phyloP scores from a whole-genome alignment of 2,888 invertebrate genomes.

The Eristalis intricaria region DNA sequence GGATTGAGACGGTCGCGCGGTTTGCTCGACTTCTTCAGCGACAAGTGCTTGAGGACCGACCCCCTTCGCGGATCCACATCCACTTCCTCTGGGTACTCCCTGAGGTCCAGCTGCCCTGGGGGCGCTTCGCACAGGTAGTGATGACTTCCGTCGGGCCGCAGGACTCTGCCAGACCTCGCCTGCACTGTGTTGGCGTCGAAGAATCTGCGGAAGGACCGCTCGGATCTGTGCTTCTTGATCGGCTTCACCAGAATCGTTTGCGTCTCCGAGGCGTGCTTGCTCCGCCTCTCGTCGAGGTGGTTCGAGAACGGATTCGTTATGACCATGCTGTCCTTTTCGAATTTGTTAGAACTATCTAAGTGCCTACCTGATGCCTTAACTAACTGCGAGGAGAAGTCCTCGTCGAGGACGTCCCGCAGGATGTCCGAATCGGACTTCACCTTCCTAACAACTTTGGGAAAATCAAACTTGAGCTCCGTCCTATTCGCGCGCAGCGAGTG shows the following conservation, averaged over 20 bases:
- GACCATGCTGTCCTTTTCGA: slow-evolving; percentile 77
- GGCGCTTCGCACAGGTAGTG: slow-evolving; percentile 78
- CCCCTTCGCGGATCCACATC: slow-evolving; percentile 37
- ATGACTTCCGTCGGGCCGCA: slow-evolving; percentile 41
- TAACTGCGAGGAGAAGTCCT: slow-evolving; percentile 45
- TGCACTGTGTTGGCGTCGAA: slow-evolving; percentile 50
- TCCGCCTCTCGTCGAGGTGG: slow-evolving; percentile 77
- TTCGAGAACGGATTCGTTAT: slow-evolving; percentile 81
- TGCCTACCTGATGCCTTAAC: slow-evolving; percentile 36
- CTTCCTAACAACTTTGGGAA: slow-evolving; percentile 70
- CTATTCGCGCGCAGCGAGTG: slow-evolving; percentile 75
- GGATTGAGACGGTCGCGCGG: slow-evolving; percentile 49
- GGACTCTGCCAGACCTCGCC: neutral
- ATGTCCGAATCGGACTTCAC: slow-evolving; percentile 78
- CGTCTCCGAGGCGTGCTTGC: slow-evolving; percentile 36
- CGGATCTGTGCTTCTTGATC: slow-evolving; percentile 73
- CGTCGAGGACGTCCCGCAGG: slow-evolving; percentile 38
- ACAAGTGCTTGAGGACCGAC: slow-evolving; percentile 77
- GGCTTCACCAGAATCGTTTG: slow-evolving; percentile 49
- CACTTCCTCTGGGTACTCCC: slow-evolving; percentile 16
- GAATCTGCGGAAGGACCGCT: slow-evolving; percentile 74
- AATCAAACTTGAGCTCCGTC: slow-evolving; percentile 57
- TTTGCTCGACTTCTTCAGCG: slow-evolving; percentile 75
- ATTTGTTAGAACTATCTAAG: slow-evolving; percentile 53
- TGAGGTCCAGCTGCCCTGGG: slow-evolving; percentile 78